Base-by-base conservation (phyloP, 2,888 invertebrate species). In the Caenorhabditis becei region DNA sequence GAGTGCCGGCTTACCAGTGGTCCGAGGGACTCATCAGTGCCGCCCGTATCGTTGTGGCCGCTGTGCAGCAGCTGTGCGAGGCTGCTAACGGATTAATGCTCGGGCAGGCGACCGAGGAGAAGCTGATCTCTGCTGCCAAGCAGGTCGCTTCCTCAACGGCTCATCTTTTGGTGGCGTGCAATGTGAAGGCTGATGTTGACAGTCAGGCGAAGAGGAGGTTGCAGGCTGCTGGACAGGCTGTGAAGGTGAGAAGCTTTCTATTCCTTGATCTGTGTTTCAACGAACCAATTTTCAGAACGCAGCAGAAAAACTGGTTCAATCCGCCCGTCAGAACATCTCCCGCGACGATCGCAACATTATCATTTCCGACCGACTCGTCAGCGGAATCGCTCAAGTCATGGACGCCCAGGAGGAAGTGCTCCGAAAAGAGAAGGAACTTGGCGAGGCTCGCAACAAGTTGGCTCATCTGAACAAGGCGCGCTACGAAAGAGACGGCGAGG, bases 141-240 rank as follows among this genome's bases (percentile, higher is more conserved):
- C 93, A 93, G 85, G 97, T 99, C 10, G 98, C 99, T 7, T 95
- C 96, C 63, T 96, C 96, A 0, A 99, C 99, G 0, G 99, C 99
- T 0, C 98, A 98, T 91, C 93, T 99, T 71, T 92, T 99, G 66
- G 97, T 99, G 56, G 98, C 99, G 0, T 99, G 99, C 93, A 97
- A 97, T 93, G 97, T 99, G 75, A 98, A 98, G 92, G 97, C 98
- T 0, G 98, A 98, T 92, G 95, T 96, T 0, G 95, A 96, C 80
- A 96, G 97, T 8, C 96, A 96, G 87, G 95, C 96, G 8, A 97
- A 97, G 62, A 94, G 96, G 56, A 94, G 97, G 14, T 93, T 98
- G 47, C 94, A 94, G 92, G 93, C 78, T 20, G 90, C 89, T 18
- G 88, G 90, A 26, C 88, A 90, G 47, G 82, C 83, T 63, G 85